phyloP scores from a whole-genome alignment of 2,113 vertebrate species.

The Tor tambroides region DNA sequence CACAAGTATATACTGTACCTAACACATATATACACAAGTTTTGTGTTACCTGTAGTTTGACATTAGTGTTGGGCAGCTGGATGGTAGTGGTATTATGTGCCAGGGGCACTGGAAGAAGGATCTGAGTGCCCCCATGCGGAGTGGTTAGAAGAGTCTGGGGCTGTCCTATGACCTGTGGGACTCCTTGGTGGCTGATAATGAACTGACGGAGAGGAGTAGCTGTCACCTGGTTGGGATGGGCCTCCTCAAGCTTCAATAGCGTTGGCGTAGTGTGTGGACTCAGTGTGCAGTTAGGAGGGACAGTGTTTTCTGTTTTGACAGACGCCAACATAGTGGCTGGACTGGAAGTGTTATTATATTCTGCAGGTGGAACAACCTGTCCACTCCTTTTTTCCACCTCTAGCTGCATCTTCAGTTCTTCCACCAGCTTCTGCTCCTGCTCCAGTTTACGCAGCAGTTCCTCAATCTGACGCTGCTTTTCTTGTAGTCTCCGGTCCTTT shows the following conservation, averaged over 20 bases:
- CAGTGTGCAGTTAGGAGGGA: constrained; percentile 67
- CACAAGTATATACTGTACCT: constrained; percentile 48
- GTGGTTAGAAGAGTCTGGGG: constrained; percentile 84
- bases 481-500: constrained; percentile 92
- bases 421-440: constrained; percentile 94
- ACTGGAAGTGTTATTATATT: constrained; percentile 40
- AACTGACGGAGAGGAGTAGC: constrained; percentile 80
- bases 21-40: background rate
- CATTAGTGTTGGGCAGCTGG: constrained; percentile 84
- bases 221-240: constrained; percentile 46
- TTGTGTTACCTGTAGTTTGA: constrained; percentile 84
- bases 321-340: constrained; percentile 25
- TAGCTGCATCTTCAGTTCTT: constrained; percentile 95
- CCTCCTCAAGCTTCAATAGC: constrained; percentile 76
- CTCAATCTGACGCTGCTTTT: constrained; percentile 95
- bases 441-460: constrained; percentile 95
- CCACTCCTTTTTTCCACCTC: constrained; percentile 90
- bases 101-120: constrained; percentile 89
- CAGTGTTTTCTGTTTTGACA: constrained; percentile 70
- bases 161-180: constrained; percentile 82
- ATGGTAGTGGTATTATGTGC: constrained; percentile 80
- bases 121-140: constrained; percentile 84
- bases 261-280: constrained; percentile 52
- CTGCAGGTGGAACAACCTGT: background rate
- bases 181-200: constrained; percentile 84